Evolutionary conservation across 2,888 invertebrate species (phyloP).

Genomic region (Leucoma salicis): DNA sequence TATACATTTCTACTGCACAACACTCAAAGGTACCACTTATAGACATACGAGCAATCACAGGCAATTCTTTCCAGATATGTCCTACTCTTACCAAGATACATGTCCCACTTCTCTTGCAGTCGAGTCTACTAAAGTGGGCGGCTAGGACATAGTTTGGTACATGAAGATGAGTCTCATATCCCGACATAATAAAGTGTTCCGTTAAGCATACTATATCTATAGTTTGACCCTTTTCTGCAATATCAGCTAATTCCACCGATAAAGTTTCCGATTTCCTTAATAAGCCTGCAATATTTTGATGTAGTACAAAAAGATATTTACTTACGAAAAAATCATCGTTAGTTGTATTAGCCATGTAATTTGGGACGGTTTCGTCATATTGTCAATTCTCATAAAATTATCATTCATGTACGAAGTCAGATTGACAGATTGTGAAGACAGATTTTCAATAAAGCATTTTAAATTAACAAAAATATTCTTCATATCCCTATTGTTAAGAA

Average conservation of each 20-base stretch:
- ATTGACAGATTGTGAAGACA: background rate
- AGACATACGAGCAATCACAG: background rate
- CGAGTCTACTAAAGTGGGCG: background rate
- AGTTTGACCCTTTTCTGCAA: background rate
- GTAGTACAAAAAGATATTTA: background rate
- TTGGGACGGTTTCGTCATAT: background rate
- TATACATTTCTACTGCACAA: background rate
- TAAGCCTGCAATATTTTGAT: background rate
- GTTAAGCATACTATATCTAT: background rate
- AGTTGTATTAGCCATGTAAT: background rate
- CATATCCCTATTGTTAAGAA: background rate
- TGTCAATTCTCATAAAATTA: background rate
- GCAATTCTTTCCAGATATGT: background rate
- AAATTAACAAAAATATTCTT: background rate
- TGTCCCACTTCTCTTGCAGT: too few relatives aligned
- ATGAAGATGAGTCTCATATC: background rate
- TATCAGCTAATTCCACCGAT: background rate
- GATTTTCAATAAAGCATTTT: background rate
- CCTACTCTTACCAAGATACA: background rate
- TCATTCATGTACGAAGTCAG: background rate
- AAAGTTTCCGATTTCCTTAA: background rate
- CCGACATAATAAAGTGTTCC: background rate
- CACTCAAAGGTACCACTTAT: background rate
- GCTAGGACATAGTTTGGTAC: background rate
- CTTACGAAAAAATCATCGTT: background rate